Percentiles rank a stretch among this genome's conserved stretches.
Evolutionary conservation across 2,113 vertebrate species (phyloP).

Genomic region (Indicator indicator): DNA sequence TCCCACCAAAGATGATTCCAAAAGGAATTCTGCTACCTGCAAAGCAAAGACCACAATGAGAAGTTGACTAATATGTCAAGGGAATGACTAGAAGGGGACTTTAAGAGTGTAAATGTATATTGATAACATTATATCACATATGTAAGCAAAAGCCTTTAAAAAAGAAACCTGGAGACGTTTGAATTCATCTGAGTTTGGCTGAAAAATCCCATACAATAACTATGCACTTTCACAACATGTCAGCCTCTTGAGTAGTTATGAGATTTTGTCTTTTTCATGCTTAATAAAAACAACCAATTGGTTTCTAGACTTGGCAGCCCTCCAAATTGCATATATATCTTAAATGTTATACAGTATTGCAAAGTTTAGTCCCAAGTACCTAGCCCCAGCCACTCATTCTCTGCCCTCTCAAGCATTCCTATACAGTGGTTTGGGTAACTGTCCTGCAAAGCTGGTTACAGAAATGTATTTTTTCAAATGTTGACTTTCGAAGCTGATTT

Average conservation of each 20-base stretch:
- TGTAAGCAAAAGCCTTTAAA: neutral
- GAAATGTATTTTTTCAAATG: neutral
- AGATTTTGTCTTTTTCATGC: neutral
- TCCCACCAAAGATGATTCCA: constrained; percentile 94
- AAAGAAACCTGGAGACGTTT: neutral
- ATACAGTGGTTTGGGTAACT: neutral
- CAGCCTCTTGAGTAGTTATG: neutral
- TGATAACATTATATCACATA: neutral
- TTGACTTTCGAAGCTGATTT: neutral
- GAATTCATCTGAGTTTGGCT: neutral
- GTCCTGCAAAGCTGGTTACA: neutral
- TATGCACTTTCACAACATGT: neutral
- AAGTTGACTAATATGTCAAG: fast-evolving
- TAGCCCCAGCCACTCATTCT: neutral
- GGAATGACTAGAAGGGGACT: neutral
- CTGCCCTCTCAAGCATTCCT: neutral
- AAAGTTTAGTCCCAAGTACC: neutral
- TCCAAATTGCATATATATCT: neutral
- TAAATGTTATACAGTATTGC: neutral
- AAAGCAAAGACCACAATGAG: neutral
- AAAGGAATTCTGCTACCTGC: constrained; percentile 86
- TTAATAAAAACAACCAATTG: neutral
- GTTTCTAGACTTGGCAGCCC: neutral
- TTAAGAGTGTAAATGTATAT: neutral
- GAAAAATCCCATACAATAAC: neutral